phyloP scores from a whole-genome alignment of 2,888 invertebrate genomes.

The Emmelina monodactyla region DNA sequence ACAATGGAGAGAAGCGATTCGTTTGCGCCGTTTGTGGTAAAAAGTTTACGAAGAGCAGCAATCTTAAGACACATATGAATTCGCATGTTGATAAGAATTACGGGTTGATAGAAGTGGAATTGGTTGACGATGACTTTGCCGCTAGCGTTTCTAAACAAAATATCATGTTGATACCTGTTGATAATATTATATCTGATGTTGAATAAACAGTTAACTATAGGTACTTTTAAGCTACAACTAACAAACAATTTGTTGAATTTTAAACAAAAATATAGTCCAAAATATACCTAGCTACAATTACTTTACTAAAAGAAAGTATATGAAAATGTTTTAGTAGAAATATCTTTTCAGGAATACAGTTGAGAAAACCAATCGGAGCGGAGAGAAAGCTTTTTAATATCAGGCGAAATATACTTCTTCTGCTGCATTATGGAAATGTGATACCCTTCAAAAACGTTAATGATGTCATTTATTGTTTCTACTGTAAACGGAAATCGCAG shows the following conservation, averaged over 20 bases:
- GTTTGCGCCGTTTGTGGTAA: conserved; percentile 68
- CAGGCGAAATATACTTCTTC: conserved; percentile 29
- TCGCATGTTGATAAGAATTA: conserved; percentile 20
- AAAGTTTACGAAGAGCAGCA: conserved; percentile 67
- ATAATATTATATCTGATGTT: too few species aligned
- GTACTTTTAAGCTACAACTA: too few species aligned
- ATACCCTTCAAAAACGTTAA: conserved; percentile 44
- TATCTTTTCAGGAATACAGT: conserved; percentile 41
- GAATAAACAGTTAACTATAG: too few species aligned
- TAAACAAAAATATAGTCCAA: too few species aligned
- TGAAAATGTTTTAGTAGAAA: conserved; percentile 9
- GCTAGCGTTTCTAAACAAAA: conserved; percentile 23
- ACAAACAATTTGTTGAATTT: too few species aligned
- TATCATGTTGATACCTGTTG: not conserved
- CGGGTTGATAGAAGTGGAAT: conserved; percentile 34
- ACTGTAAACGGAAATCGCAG: conserved; percentile 33
- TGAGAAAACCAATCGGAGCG: conserved; percentile 18
- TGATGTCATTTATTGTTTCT: conserved; percentile 40
- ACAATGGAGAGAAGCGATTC: conserved; percentile 62
- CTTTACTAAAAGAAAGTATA: too few species aligned
- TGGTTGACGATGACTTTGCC: conserved; percentile 30
- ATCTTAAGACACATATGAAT: conserved; percentile 64
- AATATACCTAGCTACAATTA: too few species aligned
- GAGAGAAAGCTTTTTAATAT: conserved; percentile 10
- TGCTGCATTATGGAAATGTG: conserved; percentile 36